Evolutionary conservation across 2,113 vertebrate species (phyloP).

Genomic region (Myrmecophaga tridactyla): DNA sequence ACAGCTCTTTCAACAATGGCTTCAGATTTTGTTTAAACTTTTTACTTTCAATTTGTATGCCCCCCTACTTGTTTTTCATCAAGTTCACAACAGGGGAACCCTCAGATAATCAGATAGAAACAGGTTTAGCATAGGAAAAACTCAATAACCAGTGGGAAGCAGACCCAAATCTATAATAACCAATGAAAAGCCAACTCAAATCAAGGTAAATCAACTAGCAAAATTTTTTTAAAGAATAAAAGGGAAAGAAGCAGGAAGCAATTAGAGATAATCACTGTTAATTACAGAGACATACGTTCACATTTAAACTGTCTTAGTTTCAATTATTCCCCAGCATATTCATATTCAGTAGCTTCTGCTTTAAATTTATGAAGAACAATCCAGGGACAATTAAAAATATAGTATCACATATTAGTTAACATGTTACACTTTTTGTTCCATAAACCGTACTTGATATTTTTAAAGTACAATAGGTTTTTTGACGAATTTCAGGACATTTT

Average conservation of each 20-base stretch:
- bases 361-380: slow-evolving; percentile 15
- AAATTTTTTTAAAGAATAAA: slow-evolving; percentile 43
- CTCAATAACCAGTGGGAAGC: slow-evolving; percentile 74
- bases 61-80: slow-evolving; percentile 81
- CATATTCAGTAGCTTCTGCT: neutral
- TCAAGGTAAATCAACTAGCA: slow-evolving; percentile 72
- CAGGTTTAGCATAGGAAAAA: slow-evolving; percentile 70
- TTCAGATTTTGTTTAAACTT: slow-evolving; percentile 48
- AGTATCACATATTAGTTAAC: neutral
- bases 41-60: slow-evolving; percentile 76
- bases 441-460: neutral
- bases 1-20: slow-evolving; percentile 59
- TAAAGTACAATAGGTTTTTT: neutral
- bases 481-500: neutral
- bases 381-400: neutral
- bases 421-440: neutral
- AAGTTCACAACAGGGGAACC: slow-evolving; percentile 80
- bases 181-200: slow-evolving; percentile 69
- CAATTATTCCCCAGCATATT: neutral
- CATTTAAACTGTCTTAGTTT: neutral
- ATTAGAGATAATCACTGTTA: slow-evolving; percentile 71
- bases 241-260: slow-evolving; percentile 40
- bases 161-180: slow-evolving; percentile 72
- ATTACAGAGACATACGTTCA: slow-evolving; percentile 67
- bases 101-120: slow-evolving; percentile 77